A percentile compares a stretch with the other conserved stretches of the same genome.
Conservation (phyloP, 2,888 invertebrate species). For the Pterostichus niger region DNA sequence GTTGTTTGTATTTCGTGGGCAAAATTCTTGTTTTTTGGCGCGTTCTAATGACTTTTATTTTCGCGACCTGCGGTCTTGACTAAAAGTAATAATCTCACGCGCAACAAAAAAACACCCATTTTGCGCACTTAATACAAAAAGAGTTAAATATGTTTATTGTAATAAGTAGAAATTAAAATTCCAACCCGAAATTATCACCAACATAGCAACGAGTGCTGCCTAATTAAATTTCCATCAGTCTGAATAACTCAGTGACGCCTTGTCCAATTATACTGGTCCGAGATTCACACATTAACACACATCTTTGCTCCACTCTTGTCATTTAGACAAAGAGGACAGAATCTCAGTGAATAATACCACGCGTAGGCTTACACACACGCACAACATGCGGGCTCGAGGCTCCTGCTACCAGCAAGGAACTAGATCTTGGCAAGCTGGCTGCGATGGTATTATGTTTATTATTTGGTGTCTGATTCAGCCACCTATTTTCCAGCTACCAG, state of each 20-base stretch:
- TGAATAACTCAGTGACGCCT: conserved; percentile 27
- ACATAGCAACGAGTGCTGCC: not conserved
- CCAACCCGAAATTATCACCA: conserved; percentile 1
- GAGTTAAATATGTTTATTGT: not conserved
- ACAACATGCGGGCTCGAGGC: conserved; percentile 13
- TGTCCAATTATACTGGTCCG: conserved; percentile 32
- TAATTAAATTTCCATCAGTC: conserved; percentile 42
- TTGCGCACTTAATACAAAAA: too few species aligned
- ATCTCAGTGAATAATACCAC: conserved; percentile 10
- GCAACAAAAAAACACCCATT: too few species aligned
- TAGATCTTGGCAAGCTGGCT: conserved; percentile 33
- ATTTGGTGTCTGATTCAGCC: conserved; percentile 43
- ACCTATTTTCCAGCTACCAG: conserved; percentile 28
- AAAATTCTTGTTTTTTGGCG: too few species aligned
- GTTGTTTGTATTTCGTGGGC: too few species aligned
- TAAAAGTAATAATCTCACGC: too few species aligned
- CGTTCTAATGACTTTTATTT: too few species aligned
- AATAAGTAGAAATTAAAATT: not conserved
- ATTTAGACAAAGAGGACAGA: not conserved
- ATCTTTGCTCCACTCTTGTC: not conserved
- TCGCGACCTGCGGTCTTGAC: too few species aligned
- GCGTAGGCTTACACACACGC: not conserved
- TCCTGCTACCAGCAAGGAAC: conserved; percentile 14
- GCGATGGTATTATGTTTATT: conserved; percentile 45
- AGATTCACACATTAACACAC: conserved; percentile 32